phyloP scores from a whole-genome alignment of 2,113 vertebrate species.

The Macquaria australasica region DNA sequence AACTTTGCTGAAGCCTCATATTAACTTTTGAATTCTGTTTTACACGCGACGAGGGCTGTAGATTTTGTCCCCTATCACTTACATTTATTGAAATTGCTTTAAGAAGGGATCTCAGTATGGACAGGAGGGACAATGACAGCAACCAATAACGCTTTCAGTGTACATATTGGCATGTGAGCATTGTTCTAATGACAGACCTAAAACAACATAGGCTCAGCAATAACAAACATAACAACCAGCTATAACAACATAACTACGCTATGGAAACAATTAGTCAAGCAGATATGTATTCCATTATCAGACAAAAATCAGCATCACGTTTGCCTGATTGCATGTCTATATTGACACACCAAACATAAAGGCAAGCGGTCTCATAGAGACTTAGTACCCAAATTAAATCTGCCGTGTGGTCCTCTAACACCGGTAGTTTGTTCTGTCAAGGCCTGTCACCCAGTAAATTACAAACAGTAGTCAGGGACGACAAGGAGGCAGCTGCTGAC shows the following conservation, averaged over 20 bases:
- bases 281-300: slow-evolving; percentile 29
- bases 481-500: slow-evolving; percentile 5
- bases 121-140: not conserved
- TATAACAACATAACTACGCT: not conserved
- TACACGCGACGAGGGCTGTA: not conserved
- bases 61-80: not conserved
- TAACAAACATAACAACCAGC: slow-evolving; percentile 3
- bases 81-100: not conserved
- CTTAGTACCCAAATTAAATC: slow-evolving; percentile 30
- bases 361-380: not conserved
- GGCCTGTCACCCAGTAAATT: slow-evolving; percentile 47
- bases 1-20: not conserved
- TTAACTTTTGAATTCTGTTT: not conserved
- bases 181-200: not conserved
- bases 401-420: not conserved
- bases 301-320: slow-evolving; percentile 14
- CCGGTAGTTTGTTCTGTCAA: slow-evolving; percentile 37
- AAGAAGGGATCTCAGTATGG: too few species aligned
- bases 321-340: slow-evolving; percentile 9
- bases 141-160: not conserved
- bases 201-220: not conserved
- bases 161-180: not conserved
- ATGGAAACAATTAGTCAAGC: slow-evolving; percentile 30
- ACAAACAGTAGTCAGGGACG: slow-evolving; percentile 30
- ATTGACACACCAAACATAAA: slow-evolving; percentile 55